Evolutionary conservation across 2,888 invertebrate species (phyloP).

Genomic region (Andrena camellia): DNA sequence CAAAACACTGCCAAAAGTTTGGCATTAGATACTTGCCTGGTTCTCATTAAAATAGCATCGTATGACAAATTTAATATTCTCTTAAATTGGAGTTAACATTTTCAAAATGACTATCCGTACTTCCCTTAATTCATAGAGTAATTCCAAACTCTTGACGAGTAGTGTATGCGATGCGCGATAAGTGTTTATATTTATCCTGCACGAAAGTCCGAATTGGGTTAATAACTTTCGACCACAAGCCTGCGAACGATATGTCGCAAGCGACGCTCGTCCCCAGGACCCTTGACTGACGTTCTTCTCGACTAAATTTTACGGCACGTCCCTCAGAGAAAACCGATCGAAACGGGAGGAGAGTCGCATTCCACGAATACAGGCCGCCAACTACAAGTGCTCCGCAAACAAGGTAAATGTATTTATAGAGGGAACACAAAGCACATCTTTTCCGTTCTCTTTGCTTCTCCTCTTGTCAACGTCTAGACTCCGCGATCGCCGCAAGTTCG

Average conservation of each 20-base stretch:
- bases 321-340: slow-evolving; percentile 69
- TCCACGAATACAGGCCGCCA: slow-evolving; percentile 78
- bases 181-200: neutral
- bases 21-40: too few relatives aligned
- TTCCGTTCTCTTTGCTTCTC: slow-evolving; percentile 71
- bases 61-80: too few relatives aligned
- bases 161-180: neutral
- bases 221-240: slow-evolving; percentile 41
- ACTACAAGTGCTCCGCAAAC: slow-evolving; percentile 83
- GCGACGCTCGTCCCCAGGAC: slow-evolving; percentile 17
- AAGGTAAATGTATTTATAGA: slow-evolving; percentile 84
- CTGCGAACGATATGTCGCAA: slow-evolving; percentile 41
- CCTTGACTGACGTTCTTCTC: slow-evolving; percentile 51
- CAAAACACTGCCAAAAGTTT: too few relatives aligned
- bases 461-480: slow-evolving; percentile 75
- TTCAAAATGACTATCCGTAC: too few relatives aligned
- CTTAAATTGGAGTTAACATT: too few relatives aligned
- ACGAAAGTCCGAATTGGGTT: slow-evolving; percentile 27
- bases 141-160: too few relatives aligned
- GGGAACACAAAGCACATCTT: slow-evolving; percentile 73
- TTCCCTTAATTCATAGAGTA: neutral
- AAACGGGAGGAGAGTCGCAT: slow-evolving; percentile 79
- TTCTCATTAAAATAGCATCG: too few relatives aligned
- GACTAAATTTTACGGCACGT: slow-evolving; percentile 63
- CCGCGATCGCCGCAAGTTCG: slow-evolving; percentile 60